Evolutionary conservation across 2,797 vertebrate species (phyloP).

Genomic region (Clarias platycephalus): DNA sequence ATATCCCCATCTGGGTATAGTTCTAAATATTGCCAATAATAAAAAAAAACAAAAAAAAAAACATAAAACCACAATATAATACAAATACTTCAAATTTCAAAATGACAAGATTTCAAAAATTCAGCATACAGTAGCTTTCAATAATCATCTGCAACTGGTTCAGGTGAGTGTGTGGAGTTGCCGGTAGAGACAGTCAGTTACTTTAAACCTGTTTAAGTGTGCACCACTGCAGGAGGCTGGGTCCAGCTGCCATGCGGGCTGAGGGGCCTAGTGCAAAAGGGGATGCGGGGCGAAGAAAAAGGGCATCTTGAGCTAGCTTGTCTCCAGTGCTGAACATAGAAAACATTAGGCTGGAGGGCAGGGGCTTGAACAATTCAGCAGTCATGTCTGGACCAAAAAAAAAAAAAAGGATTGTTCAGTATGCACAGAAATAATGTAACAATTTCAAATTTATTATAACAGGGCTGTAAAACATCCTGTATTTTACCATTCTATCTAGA

Average conservation of each 20-base stretch:
- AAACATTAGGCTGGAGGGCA: slow-evolving; percentile 51
- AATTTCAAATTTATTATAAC: background rate
- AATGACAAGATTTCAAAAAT: background rate
- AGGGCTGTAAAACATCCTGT: background rate
- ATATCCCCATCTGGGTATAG: no score
- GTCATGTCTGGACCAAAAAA: slow-evolving; percentile 51
- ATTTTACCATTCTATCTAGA: background rate
- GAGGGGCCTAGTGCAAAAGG: slow-evolving; percentile 45
- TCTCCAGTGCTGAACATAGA: slow-evolving; percentile 62
- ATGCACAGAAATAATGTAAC: background rate
- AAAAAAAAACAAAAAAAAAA: background rate
- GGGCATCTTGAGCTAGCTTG: background rate
- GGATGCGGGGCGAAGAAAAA: slow-evolving; percentile 29
- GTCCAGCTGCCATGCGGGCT: slow-evolving; percentile 53
- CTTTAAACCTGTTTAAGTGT: slow-evolving; percentile 31
- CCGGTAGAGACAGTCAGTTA: no score
- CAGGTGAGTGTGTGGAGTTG: background rate
- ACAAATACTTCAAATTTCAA: background rate
- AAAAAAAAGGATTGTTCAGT: background rate
- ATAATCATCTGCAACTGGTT: background rate
- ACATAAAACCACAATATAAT: slow-evolving; percentile 13
- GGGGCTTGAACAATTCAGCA: slow-evolving; percentile 11
- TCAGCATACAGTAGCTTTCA: background rate
- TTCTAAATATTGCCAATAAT: slow-evolving; percentile 7
- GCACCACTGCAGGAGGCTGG: slow-evolving; percentile 37